These are phyloP conservation scores for Ichneumoninae sp. DNA, from an alignment of 2,888 invertebrate species.

Conservation along the genomic window DNA sequence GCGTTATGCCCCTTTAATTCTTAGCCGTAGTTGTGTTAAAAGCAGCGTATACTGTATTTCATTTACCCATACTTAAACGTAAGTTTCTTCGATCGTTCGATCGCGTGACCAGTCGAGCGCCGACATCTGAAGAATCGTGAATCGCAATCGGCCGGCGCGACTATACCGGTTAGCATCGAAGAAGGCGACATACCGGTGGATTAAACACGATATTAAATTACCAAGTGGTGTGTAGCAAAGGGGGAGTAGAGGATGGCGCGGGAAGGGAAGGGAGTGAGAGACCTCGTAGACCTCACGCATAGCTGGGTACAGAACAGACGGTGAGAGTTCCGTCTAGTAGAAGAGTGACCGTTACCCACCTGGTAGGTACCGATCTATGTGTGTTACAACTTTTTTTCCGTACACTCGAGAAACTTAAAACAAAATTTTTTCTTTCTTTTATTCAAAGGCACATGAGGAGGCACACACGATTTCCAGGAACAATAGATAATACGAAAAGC, in stretches of 20 bases:
- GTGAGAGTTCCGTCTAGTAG: constrained; percentile 29
- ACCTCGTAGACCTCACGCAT: constrained; percentile 54
- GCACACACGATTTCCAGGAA: constrained; percentile 75
- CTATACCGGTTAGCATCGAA: constrained; percentile 48
- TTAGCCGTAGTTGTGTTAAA: not conserved
- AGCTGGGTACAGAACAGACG: constrained; percentile 34
- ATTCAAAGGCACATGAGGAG: not conserved
- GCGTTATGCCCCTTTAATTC: not conserved
- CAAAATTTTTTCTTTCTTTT: not conserved
- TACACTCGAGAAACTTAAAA: not conserved
- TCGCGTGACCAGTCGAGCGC: constrained; percentile 43
- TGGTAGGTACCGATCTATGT: constrained; percentile 13
- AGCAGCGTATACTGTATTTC: not conserved
- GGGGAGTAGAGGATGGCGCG: constrained; percentile 19
- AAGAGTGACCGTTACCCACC: constrained; percentile 55
- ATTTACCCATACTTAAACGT: not conserved
- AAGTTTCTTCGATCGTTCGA: constrained; percentile 38
- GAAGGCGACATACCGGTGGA: constrained; percentile 57
- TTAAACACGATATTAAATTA: constrained; percentile 52
- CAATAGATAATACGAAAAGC: constrained; percentile 68
- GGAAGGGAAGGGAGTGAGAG: constrained; percentile 33
- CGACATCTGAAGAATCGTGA: constrained; percentile 41
- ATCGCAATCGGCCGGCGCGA: constrained; percentile 30
- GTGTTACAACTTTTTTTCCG: not conserved
- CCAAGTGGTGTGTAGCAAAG: constrained; percentile 35